Conservation (phyloP, 2,888 invertebrate species). For the Machimus rusticus region DNA sequence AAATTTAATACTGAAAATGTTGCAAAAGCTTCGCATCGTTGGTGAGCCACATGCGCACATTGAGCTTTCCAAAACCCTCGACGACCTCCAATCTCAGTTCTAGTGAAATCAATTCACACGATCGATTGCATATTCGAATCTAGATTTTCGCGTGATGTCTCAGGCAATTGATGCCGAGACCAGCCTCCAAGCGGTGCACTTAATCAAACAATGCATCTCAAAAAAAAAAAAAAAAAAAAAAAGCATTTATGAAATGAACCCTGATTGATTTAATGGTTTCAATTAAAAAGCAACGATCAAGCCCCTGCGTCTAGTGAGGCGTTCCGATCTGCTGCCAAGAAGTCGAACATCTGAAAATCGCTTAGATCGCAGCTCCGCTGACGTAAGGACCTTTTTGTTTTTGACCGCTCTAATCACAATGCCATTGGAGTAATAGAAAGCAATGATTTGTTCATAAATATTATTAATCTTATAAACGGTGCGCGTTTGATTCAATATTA, state of each 20-base stretch:
- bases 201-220: background rate
- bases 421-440: background rate
- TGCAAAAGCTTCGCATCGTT: background rate
- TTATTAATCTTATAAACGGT: background rate
- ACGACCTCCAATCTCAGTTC: background rate
- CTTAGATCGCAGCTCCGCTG: background rate
- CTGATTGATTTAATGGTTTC: background rate
- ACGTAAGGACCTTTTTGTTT: background rate
- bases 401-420: background rate
- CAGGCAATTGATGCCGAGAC: background rate
- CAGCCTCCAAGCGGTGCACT: background rate
- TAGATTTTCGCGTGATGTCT: background rate
- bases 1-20: background rate
- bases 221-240: background rate
- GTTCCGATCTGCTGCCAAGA: background rate
- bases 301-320: background rate
- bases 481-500: background rate
- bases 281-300: conserved; percentile 5
- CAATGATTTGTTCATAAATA: background rate
- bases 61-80: background rate
- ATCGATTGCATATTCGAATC: background rate
- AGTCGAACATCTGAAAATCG: background rate
- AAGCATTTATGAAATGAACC: background rate
- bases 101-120: background rate
- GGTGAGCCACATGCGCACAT: background rate